phyloP scores from a whole-genome alignment of 2,888 invertebrate species.

The Aproaerema taeniolella region DNA sequence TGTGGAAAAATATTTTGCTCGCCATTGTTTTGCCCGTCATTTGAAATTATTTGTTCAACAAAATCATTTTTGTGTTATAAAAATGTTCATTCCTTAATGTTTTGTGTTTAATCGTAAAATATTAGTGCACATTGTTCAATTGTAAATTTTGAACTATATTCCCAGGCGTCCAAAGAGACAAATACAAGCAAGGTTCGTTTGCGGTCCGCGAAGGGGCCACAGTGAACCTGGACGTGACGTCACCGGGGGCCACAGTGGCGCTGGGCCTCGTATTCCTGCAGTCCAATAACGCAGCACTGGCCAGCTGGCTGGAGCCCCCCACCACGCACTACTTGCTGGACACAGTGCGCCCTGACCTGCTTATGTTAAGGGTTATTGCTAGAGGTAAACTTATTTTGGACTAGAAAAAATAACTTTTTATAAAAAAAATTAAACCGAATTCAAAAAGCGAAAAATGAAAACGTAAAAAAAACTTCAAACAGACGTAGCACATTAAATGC shows the following conservation, averaged over 20 bases:
- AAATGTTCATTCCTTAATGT: no score
- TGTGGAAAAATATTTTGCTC: no score
- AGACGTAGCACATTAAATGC: no score
- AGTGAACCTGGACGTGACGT: constrained; percentile 96
- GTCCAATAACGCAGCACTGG: constrained; percentile 89
- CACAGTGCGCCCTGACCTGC: constrained; percentile 93
- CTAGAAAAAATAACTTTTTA: background rate
- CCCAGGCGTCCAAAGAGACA: constrained; percentile 90
- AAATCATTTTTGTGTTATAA: no score
- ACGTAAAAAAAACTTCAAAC: no score
- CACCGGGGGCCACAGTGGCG: constrained; percentile 96
- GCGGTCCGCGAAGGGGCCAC: constrained; percentile 93
- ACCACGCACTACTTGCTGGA: constrained; percentile 93
- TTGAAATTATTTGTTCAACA: no score
- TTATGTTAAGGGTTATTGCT: constrained; percentile 88
- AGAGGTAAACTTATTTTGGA: constrained; percentile 66
- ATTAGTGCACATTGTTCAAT: no score
- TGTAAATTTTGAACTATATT: no score
- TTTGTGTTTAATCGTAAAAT: no score
- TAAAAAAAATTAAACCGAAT: no score
- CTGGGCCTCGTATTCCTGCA: constrained; percentile 95
- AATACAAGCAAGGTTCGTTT: constrained; percentile 90
- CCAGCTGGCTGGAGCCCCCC: constrained; percentile 94
- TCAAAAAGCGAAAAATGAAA: no score
- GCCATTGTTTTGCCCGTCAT: no score